These are phyloP conservation scores for Apamea crenata DNA, from an alignment of 2,888 invertebrate species.

Conservation along the genomic window DNA sequence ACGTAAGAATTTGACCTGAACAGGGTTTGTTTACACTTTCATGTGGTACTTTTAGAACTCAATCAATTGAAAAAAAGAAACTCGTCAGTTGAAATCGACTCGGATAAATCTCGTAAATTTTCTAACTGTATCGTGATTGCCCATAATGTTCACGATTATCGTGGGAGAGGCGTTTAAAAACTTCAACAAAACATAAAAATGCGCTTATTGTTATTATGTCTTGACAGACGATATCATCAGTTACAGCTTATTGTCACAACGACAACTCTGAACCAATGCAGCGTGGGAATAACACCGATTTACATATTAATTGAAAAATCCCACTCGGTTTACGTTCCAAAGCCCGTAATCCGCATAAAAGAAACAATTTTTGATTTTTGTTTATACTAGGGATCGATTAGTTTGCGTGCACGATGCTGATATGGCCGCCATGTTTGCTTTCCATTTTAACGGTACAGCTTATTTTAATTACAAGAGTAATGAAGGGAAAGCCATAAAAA, in stretches of 20 bases:
- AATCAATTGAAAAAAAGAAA: no score
- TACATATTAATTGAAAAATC: slow-evolving; percentile 69
- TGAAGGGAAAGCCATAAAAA: slow-evolving; percentile 49
- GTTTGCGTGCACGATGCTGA: slow-evolving; percentile 61
- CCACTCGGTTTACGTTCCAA: slow-evolving; percentile 52
- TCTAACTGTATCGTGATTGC: not conserved
- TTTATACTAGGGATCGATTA: slow-evolving; percentile 68
- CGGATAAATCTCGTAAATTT: not conserved
- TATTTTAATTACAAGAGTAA: slow-evolving; percentile 61
- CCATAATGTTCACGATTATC: not conserved
- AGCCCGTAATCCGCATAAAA: slow-evolving; percentile 57
- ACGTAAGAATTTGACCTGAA: not conserved
- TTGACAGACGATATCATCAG: slow-evolving; percentile 15
- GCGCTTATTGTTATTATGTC: not conserved
- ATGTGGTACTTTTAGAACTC: not conserved
- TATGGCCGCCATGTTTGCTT: slow-evolving; percentile 58
- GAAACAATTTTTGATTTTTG: slow-evolving; percentile 64
- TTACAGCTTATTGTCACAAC: slow-evolving; percentile 28
- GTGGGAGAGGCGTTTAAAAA: not conserved
- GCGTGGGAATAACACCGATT: slow-evolving; percentile 53
- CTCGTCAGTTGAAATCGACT: not conserved
- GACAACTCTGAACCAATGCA: slow-evolving; percentile 41
- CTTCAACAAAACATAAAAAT: not conserved
- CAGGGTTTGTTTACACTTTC: not conserved
- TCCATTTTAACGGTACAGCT: slow-evolving; percentile 48